Evolutionary conservation across 2,888 invertebrate genomes (phyloP).

Genomic region (Cataglyphis livida): DNA sequence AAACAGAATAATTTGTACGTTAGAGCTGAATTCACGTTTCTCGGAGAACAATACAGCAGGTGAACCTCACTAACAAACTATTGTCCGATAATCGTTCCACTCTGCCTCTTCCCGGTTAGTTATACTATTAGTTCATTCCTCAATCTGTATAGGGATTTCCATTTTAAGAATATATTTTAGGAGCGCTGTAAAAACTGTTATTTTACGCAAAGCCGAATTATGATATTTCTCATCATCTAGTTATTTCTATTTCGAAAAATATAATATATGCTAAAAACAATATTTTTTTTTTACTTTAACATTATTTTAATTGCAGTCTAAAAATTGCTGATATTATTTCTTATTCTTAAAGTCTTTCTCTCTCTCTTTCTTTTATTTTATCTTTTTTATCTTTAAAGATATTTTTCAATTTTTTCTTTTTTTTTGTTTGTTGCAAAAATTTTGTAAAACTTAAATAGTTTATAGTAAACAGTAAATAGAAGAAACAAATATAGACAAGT

Average conservation of each 20-base stretch:
- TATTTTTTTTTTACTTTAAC: no score
- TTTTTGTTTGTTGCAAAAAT: no score
- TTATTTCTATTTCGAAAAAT: background rate
- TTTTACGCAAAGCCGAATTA: background rate
- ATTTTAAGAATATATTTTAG: slow-evolving; percentile 12
- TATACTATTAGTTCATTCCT: slow-evolving; percentile 59
- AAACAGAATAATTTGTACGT: slow-evolving; percentile 66
- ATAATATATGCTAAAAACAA: background rate
- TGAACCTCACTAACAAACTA: slow-evolving; percentile 85
- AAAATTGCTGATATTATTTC: background rate
- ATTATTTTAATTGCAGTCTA: no score
- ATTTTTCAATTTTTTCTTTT: no score
- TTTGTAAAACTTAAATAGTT: no score
- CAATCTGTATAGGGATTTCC: slow-evolving; percentile 24
- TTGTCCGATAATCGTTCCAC: slow-evolving; percentile 84
- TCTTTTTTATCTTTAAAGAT: no score
- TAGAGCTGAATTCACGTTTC: slow-evolving; percentile 84
- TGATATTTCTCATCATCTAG: background rate
- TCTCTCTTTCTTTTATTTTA: no score
- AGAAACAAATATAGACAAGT: no score
- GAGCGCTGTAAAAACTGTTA: background rate
- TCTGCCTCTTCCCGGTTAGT: slow-evolving; percentile 67
- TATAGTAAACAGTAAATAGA: no score
- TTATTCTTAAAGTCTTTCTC: background rate
- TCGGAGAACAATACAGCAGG: slow-evolving; percentile 84